Percentiles rank a stretch among this genome's conserved stretches.
These are phyloP conservation scores for Diadema setosum DNA, from an alignment of 35 echinoderm and acorn worm species.

Conservation along the genomic window DNA sequence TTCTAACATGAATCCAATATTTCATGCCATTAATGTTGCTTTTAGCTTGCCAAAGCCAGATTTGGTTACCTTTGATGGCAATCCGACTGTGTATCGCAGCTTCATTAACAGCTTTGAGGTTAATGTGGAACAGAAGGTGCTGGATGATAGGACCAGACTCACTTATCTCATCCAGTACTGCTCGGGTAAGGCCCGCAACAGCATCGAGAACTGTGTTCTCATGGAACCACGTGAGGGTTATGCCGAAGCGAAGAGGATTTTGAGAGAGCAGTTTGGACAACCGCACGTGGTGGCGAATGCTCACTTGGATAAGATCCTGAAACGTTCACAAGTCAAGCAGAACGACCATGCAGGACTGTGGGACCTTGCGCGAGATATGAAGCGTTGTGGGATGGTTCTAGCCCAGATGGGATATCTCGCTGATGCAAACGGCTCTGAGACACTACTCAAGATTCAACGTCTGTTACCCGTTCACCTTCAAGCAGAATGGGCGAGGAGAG, in stretches of 20 bases:
- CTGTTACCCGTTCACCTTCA: background rate
- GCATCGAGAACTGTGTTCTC: constrained; percentile 43
- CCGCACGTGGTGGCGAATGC: constrained; percentile 22
- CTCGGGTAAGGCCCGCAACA: constrained; percentile 4
- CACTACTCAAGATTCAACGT: constrained; percentile 10
- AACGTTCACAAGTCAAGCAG: background rate
- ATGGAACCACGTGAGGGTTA: background rate
- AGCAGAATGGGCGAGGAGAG: constrained; percentile 9
- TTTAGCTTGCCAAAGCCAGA: constrained; percentile 38
- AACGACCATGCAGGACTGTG: constrained; percentile 5
- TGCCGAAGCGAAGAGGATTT: constrained; percentile 20
- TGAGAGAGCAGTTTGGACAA: constrained; percentile 49
- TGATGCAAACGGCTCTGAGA: constrained; percentile 10
- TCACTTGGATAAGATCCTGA: constrained; percentile 1
- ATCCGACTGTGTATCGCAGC: constrained; percentile 8
- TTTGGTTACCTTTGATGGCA: background rate
- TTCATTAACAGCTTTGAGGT: constrained; percentile 44
- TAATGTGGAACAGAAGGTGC: background rate
- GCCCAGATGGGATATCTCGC: constrained; percentile 24
- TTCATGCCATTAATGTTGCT: background rate
- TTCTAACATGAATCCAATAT: background rate
- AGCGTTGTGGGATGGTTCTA: background rate
- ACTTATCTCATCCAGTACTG: too few species aligned
- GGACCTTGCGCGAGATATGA: constrained; percentile 39
- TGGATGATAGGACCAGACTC: too few species aligned